Conservation (phyloP, 2,113 vertebrate genomes). For the Hylia prasina region DNA sequence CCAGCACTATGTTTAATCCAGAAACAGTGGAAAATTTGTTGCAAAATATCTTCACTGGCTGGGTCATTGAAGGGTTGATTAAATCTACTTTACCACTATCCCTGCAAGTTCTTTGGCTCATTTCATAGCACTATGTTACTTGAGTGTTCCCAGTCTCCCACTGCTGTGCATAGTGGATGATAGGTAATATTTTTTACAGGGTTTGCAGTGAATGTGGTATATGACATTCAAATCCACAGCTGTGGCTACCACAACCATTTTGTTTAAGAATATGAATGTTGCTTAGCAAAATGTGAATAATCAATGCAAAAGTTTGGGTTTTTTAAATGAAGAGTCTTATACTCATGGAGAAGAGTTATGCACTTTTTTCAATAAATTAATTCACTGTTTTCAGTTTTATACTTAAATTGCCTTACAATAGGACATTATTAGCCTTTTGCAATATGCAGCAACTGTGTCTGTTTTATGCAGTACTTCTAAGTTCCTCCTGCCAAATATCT, state of each 20-base stretch:
- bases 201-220: not conserved
- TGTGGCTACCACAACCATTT: not conserved
- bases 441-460: not conserved
- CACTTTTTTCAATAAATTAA: not conserved
- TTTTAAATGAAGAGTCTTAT: not conserved
- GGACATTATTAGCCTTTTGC: not conserved
- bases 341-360: not conserved
- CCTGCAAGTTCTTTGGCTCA: not conserved
- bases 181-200: not conserved
- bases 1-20: not conserved
- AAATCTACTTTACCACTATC: not conserved
- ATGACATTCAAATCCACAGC: not conserved
- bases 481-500: not conserved
- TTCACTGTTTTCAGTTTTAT: not conserved
- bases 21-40: not conserved
- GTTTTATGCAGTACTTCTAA: not conserved
- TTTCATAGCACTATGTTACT: not conserved
- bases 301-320: not conserved
- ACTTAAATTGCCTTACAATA: not conserved
- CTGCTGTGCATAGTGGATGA: not conserved
- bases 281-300: not conserved
- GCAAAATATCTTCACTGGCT: not conserved
- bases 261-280: not conserved
- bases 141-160: not conserved
- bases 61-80: not conserved